Evolutionary conservation across 2,797 vertebrate genomes (phyloP), one percentile per base, ranked within the genome.

Genomic region (Petrocephalus sullivani): DNA sequence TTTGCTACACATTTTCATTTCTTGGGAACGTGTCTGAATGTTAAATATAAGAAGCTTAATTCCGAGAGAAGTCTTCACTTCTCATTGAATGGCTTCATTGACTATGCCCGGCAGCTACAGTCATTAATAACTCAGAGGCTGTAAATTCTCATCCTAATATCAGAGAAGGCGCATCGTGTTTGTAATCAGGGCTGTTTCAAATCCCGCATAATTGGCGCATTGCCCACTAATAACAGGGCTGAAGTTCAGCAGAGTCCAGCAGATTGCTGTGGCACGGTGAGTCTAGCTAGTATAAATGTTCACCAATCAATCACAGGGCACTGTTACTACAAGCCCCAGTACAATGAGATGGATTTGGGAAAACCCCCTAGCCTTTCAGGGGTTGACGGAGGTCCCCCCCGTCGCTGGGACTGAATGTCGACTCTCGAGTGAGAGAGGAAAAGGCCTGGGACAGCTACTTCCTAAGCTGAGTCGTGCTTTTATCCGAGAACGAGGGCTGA

Each of bases 181-280:
- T 46, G 75, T 64, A 33, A 81, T 57, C 33, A 64, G 58, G 23
- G 87, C 21, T 67, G 60, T 41, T 64, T 84, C 14, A 88, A 49
- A 82, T 88, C 58, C 82, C 2, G 53, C 81, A 88, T 88, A 64
- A 67, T 5, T 49, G 58, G 46, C 7, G 28, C 51, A 19, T 64
- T 88, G 8, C 46, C 14, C 6, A 4, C 53, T 88, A 86, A 88
- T 88, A 28, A 85, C 82, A 88, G 88, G 51, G 83, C 88, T 56
- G 21, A 51, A 75, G 75, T 54, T 84, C 51, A 84, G 4, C 9
- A 2, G 51, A 57, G 41, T 64, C 86, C 37, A 19, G 57, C 60
- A 6, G 37, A 33, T 49, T 37, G 83, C 37, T 10, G n/a, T 71
- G 61, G 51, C 84, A 23, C 37, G n/a, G 57, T n/a, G 56, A 56